phyloP scores from a whole-genome alignment of 23 tunicate genomes.

The Halocynthia roretzi region DNA sequence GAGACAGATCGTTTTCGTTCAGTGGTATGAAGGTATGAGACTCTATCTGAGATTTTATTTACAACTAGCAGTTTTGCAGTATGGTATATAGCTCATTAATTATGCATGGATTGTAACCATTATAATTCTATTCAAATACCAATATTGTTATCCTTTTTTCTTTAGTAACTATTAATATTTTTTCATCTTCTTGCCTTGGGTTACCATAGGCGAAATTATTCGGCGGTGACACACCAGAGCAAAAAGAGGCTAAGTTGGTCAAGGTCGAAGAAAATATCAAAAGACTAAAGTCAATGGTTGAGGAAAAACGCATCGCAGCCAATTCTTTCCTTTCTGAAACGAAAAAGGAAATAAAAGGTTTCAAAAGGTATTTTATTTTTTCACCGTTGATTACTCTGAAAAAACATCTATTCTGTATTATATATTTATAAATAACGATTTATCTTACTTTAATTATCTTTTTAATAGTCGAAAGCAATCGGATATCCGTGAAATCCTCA shows the following conservation, averaged over 20 bases:
- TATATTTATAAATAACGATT: not conserved
- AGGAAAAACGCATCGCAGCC: slow-evolving; percentile 3
- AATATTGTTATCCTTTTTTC: too few relatives aligned
- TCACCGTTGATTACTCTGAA: not conserved
- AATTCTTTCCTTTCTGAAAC: not conserved
- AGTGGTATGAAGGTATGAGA: slow-evolving; percentile 35
- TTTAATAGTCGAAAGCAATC: slow-evolving; percentile 43
- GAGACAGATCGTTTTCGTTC: slow-evolving; percentile 47
- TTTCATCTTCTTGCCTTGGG: too few relatives aligned
- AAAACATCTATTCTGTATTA: not conserved
- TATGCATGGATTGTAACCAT: too few relatives aligned
- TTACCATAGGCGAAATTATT: slow-evolving; percentile 47
- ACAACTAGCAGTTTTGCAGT: too few relatives aligned
- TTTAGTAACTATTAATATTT: too few relatives aligned
- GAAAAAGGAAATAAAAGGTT: slow-evolving; percentile 7
- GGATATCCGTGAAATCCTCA: slow-evolving; percentile 71
- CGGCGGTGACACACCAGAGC: slow-evolving; percentile 70
- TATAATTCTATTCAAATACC: too few relatives aligned
- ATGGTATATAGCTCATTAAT: too few relatives aligned
- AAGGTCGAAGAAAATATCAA: slow-evolving; percentile 50
- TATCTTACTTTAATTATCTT: not conserved
- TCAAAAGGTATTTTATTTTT: not conserved
- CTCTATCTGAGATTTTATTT: too few relatives aligned
- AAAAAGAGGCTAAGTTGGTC: slow-evolving; percentile 54
- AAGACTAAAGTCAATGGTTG: slow-evolving; percentile 29